phyloP scores from a whole-genome alignment of 2,888 invertebrate species.

The Rosalia funebris region DNA sequence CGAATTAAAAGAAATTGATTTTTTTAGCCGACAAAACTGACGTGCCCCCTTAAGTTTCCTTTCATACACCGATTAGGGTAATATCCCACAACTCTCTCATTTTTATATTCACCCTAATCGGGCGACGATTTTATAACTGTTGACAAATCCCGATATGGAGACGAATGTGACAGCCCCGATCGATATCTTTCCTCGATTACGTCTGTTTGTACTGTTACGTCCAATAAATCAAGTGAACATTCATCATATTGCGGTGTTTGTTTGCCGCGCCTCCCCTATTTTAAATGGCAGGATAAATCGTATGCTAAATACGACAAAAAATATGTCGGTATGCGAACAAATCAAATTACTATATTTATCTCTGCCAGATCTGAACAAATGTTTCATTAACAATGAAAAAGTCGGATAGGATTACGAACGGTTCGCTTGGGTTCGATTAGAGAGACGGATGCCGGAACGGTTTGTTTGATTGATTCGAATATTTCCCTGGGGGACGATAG shows the following conservation, averaged over 20 bases:
- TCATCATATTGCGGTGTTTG: background rate
- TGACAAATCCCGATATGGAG: background rate
- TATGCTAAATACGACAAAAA: background rate
- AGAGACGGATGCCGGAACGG: no score
- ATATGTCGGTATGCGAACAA: background rate
- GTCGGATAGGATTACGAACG: no score
- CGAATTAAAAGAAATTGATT: no score
- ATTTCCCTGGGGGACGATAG: no score
- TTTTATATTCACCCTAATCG: background rate
- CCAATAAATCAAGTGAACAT: background rate
- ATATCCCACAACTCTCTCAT: no score
- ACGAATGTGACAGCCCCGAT: background rate
- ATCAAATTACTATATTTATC: background rate
- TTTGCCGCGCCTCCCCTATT: background rate
- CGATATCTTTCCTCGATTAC: background rate
- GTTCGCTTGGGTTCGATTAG: no score
- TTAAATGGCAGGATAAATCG: background rate
- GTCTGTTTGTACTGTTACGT: background rate
- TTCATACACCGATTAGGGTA: no score
- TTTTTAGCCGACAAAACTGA: no score
- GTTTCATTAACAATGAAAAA: background rate
- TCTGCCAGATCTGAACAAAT: background rate
- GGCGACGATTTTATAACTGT: background rate
- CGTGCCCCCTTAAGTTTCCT: no score
- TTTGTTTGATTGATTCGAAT: no score